Percentiles rank a stretch among this genome's conserved stretches.
Evolutionary conservation across 1,140 invertebrate genomes (phyloP).

Genomic region (Scaptomyza pallida): DNA sequence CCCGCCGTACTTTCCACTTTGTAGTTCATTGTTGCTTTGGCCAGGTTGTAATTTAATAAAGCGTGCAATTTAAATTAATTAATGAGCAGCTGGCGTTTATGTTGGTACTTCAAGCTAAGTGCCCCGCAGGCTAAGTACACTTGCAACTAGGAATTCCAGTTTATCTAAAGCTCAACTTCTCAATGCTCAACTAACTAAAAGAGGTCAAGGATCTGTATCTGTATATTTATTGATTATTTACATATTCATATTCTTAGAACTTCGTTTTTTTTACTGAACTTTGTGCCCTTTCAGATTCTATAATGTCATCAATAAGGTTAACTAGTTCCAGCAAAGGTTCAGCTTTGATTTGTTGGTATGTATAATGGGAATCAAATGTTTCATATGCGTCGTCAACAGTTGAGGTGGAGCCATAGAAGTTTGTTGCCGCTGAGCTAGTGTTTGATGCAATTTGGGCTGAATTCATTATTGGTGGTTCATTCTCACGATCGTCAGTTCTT

Average conservation of each 20-base stretch:
- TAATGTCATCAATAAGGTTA: not conserved
- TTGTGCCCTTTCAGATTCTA: not conserved
- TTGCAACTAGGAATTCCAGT: conserved; percentile 11
- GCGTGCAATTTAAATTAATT: conserved; percentile 52
- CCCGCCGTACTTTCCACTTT: not conserved
- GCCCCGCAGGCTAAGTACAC: not conserved
- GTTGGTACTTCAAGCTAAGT: not conserved
- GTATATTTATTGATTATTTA: not conserved
- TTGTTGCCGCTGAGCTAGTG: not conserved
- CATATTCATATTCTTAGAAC: not conserved
- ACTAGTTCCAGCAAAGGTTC: not conserved
- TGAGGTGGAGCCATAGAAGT: not conserved
- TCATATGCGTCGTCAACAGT: not conserved
- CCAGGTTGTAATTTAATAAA: conserved; percentile 55
- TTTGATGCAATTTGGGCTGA: no score
- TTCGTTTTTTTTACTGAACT: not conserved
- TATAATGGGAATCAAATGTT: not conserved
- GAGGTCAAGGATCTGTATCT: no score
- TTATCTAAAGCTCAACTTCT: no score
- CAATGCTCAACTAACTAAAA: no score
- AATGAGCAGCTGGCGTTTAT: conserved; percentile 29
- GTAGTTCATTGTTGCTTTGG: conserved; percentile 8
- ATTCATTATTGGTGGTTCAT: no score
- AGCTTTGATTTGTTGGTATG: not conserved
- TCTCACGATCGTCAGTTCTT: no score